Conservation (phyloP, 2,113 vertebrate species). For the Scomber japonicus region DNA sequence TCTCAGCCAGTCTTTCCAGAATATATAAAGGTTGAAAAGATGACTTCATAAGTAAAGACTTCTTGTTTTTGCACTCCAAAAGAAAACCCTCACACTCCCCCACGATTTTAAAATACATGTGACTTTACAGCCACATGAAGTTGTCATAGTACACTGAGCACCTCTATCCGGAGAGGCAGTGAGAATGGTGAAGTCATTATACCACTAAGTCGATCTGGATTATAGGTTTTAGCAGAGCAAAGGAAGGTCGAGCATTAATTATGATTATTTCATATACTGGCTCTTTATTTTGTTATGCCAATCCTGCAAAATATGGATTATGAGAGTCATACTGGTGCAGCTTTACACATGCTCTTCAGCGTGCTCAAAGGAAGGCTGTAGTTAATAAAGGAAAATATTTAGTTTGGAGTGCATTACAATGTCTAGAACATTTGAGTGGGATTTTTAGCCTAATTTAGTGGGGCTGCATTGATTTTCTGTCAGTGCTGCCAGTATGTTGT, state of each 20-base stretch:
- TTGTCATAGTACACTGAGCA: slow-evolving; percentile 40
- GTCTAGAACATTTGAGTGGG: slow-evolving; percentile 6
- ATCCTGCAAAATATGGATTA: slow-evolving; percentile 69
- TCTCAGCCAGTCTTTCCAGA: slow-evolving; percentile 7
- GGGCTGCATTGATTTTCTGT: background rate
- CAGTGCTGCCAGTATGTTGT: background rate
- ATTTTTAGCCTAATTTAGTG: background rate
- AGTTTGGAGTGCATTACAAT: slow-evolving; percentile 16
- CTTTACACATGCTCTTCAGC: slow-evolving; percentile 28
- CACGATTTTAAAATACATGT: slow-evolving; percentile 32
- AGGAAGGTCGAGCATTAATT: slow-evolving; percentile 70
- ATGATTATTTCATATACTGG: slow-evolving; percentile 68
- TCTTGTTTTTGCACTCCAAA: slow-evolving; percentile 27
- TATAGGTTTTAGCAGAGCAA: slow-evolving; percentile 71
- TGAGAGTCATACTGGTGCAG: slow-evolving; percentile 39
- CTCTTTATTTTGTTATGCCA: slow-evolving; percentile 64
- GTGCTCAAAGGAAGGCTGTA: slow-evolving; percentile 1
- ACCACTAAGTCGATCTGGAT: slow-evolving; percentile 72
- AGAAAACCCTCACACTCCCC: background rate
- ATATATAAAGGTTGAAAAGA: slow-evolving; percentile 28
- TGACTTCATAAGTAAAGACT: slow-evolving; percentile 20
- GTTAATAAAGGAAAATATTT: background rate
- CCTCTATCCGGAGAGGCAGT: slow-evolving; percentile 20
- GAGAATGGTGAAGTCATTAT: slow-evolving; percentile 66
- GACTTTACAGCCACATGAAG: slow-evolving; percentile 54